Conservation (phyloP, 2,797 vertebrate species). For the Dendrocincla fuliginosa region DNA sequence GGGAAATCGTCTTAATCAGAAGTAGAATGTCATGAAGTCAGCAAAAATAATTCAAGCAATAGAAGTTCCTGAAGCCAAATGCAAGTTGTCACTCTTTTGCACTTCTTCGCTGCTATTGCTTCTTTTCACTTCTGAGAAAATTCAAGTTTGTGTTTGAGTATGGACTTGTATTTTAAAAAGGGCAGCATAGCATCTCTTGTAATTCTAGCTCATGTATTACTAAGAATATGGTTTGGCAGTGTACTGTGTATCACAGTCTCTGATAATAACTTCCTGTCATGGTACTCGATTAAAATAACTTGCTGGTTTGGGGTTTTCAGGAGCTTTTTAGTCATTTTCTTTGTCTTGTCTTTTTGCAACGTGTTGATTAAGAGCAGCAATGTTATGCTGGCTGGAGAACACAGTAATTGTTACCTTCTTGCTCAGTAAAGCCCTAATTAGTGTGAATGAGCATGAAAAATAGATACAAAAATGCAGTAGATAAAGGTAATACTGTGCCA, state of each 20-base stretch:
- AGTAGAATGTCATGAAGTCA: background rate
- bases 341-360: background rate
- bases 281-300: background rate
- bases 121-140: background rate
- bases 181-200: background rate
- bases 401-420: background rate
- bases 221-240: background rate
- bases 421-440: slow-evolving; percentile 7
- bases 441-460: slow-evolving; percentile 8
- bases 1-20: slow-evolving; percentile 3
- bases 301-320: background rate
- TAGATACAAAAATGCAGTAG: background rate
- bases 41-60: background rate
- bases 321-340: background rate
- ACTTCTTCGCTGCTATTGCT: background rate
- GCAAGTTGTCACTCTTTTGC: background rate
- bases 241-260: background rate
- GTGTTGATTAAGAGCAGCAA: background rate
- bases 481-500: background rate
- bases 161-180: background rate
- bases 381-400: background rate
- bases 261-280: background rate
- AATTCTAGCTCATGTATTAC: background rate
- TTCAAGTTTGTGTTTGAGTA: background rate
- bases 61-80: background rate